Percentiles rank a stretch among this genome's conserved stretches.
These are phyloP conservation scores for Trematomus bernacchii DNA, from an alignment of 2,797 vertebrate species.

Conservation along the genomic window DNA sequence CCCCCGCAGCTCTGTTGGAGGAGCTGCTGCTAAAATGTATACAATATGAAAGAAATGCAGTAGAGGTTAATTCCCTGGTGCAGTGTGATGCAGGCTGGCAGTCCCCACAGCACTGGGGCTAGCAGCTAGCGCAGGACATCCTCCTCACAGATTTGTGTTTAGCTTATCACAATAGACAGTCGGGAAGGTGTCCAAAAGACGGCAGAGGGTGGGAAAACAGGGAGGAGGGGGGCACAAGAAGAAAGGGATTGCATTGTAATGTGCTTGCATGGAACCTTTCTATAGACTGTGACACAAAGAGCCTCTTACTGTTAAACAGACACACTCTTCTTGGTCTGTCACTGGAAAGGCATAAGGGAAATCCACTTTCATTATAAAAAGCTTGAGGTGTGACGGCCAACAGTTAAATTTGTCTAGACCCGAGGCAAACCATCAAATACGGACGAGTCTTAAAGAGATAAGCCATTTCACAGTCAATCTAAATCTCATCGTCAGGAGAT, in stretches of 20 bases:
- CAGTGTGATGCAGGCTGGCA: conserved; percentile 62
- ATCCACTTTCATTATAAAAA: conserved; percentile 59
- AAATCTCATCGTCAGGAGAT: conserved; percentile 10
- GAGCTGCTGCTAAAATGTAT: conserved; percentile 31
- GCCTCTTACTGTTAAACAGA: conserved; percentile 28
- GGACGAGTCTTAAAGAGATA: conserved; percentile 41
- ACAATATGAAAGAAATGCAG: conserved; percentile 50
- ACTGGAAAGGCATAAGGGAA: conserved; percentile 46
- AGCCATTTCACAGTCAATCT: conserved; percentile 39
- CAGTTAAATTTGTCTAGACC: conserved; percentile 51
- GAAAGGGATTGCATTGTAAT: conserved; percentile 58
- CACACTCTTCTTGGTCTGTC: conserved; percentile 26
- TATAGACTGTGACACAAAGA: conserved; percentile 53
- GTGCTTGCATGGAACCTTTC: conserved; percentile 63
- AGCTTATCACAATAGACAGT: conserved; percentile 73
- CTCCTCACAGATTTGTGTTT: conserved; percentile 68
- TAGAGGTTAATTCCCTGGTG: conserved; percentile 71
- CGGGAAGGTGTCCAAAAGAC: conserved; percentile 71
- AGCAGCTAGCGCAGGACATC: conserved; percentile 65
- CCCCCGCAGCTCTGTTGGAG: conserved; percentile 35
- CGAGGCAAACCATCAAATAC: conserved; percentile 60
- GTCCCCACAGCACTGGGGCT: conserved; percentile 66
- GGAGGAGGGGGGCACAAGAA: conserved; percentile 29
- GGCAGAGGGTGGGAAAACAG: conserved; percentile 61
- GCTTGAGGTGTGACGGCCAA: conserved; percentile 48